Base-by-base conservation (phyloP, 2,888 invertebrate genomes). In the Orthonychiurus folsomi region DNA sequence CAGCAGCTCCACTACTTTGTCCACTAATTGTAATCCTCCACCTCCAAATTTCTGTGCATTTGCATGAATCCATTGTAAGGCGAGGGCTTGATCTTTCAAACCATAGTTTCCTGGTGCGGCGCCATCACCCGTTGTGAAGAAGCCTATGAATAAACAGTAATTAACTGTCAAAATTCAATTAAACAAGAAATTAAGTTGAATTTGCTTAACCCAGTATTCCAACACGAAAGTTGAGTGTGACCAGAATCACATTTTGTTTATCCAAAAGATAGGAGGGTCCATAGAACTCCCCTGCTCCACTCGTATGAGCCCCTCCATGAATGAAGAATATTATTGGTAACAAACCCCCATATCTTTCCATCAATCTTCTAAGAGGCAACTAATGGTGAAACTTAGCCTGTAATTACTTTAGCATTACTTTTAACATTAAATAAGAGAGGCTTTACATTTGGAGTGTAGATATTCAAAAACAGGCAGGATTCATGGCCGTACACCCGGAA, bases 251-350 rank as follows among this genome's bases (percentile, higher is more conserved):
- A 54, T 69, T 64, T 20, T 62, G 62, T 23, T 20, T 52, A n/a
- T 69, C 69, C n/a, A 69, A 55, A 21, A 69, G 58, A 58, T 66
- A 69, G 0, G 59, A 20, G 1, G 69, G 69, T 21, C 69, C 69
- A 52, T 62, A 69, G 20, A 50, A 28, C 15, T 59, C 54, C 5
- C 67, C 60, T 5, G 66, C 60, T 0, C 56, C 53, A 27, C 61
- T 64, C 57, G 67, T 63, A 57, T 63, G 65, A 1, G 63, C 67
- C n/a, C 69, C 69, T 20, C 69, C 69, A 58, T 69, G 69, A 18
- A 69, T 27, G 23, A 59, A 69, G 18, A 67, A 61, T 21, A 69
- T 57, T 1, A 69, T 66, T 2, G 67, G 69, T 3, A 66, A 59
- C 1, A 48, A 48, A n/a, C 48, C 12, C 12, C 48, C 18, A 15